Evolutionary conservation across 2,113 vertebrate species (phyloP).

Genomic region (Thermophis baileyi): DNA sequence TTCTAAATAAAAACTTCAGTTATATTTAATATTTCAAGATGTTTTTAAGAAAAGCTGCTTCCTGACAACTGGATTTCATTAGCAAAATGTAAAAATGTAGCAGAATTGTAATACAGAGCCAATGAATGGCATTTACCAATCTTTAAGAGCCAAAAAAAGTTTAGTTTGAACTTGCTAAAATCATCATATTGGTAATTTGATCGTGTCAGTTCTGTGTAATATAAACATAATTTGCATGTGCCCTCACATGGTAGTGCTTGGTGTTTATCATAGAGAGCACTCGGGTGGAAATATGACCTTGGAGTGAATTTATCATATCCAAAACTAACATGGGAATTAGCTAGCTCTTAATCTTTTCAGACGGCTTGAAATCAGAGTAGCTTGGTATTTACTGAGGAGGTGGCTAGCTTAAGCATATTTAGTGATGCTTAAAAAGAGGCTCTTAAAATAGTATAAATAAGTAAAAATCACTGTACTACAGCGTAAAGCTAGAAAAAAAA

Average conservation of each 20-base stretch:
- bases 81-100: background rate
- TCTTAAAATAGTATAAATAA: slow-evolving; percentile 20
- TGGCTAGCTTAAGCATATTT: background rate
- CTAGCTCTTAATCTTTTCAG: background rate
- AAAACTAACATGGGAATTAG: background rate
- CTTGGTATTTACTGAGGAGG: background rate
- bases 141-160: background rate
- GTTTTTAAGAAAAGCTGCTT: background rate
- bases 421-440: background rate
- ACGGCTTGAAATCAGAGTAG: background rate
- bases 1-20: slow-evolving; percentile 16
- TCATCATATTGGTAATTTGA: background rate
- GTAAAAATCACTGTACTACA: slow-evolving; percentile 14
- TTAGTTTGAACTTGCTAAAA: background rate
- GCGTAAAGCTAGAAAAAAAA: background rate
- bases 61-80: background rate
- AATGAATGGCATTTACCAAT: background rate
- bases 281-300: background rate
- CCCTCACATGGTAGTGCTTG: background rate
- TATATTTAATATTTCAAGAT: background rate
- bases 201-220: background rate
- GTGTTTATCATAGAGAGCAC: background rate
- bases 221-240: background rate
- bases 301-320: background rate
- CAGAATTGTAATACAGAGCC: background rate